Evolutionary conservation across 2,888 invertebrate genomes (phyloP).

Genomic region (Amaurobius ferox): DNA sequence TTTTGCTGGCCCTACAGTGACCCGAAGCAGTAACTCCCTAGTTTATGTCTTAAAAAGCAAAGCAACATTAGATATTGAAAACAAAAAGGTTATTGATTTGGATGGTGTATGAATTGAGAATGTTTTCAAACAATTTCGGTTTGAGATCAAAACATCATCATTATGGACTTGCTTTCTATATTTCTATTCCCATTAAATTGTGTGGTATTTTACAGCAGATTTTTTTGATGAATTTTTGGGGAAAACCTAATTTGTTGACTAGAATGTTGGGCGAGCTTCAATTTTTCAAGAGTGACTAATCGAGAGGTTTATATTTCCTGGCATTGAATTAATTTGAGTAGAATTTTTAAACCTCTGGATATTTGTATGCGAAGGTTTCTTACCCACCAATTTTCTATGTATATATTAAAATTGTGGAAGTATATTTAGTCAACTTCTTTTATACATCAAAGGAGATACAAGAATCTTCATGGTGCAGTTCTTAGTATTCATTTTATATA

Average conservation of each 20-base stretch:
- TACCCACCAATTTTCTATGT: constrained; percentile 68
- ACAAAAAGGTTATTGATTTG: constrained; percentile 58
- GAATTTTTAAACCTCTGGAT: constrained; percentile 57
- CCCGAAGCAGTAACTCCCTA: constrained; percentile 50
- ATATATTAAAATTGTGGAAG: constrained; percentile 67
- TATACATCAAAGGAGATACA: constrained; percentile 42
- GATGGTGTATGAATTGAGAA: constrained; percentile 32
- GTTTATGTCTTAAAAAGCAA: constrained; percentile 56
- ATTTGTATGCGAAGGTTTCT: constrained; percentile 60
- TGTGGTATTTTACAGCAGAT: constrained; percentile 23
- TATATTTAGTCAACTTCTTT: constrained; percentile 69
- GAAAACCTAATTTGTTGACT: background rate
- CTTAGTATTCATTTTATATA: constrained; percentile 70
- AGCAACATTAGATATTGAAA: constrained; percentile 69
- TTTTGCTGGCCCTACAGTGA: constrained; percentile 18
- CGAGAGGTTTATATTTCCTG: constrained; percentile 14
- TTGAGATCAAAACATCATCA: constrained; percentile 6
- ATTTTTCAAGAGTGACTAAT: background rate
- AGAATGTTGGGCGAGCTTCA: constrained; percentile 6
- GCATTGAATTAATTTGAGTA: constrained; percentile 45
- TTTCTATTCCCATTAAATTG: constrained; percentile 31
- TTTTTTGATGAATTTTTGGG: background rate
- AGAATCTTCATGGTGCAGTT: constrained; percentile 62
- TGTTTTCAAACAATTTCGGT: constrained; percentile 4
- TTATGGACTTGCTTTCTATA: constrained; percentile 7